phyloP scores from a whole-genome alignment of 2,113 vertebrate genomes.

The Bubo bubo region DNA sequence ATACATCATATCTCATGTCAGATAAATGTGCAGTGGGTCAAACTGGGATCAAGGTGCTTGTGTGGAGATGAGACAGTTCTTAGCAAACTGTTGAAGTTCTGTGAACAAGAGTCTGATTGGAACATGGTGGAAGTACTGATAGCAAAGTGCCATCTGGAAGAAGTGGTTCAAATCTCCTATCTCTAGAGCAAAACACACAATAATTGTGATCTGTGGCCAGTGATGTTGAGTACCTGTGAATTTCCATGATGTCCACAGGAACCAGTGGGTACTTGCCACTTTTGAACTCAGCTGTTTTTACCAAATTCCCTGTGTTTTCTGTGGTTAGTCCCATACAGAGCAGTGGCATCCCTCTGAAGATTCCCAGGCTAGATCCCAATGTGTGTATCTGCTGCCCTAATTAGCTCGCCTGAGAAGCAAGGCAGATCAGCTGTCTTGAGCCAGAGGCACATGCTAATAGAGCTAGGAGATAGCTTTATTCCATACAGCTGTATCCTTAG shows the following conservation, averaged over 20 bases:
- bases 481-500: neutral
- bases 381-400: neutral
- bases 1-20: neutral
- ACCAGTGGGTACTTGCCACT: neutral
- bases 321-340: neutral
- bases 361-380: neutral
- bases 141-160: neutral
- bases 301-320: neutral
- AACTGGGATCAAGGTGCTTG: neutral
- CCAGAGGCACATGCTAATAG: conserved; percentile 12
- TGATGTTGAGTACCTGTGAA: neutral
- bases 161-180: neutral
- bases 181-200: neutral
- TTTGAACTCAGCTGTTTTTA: neutral
- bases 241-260: neutral
- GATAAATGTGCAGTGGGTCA: neutral
- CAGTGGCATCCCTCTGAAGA: neutral
- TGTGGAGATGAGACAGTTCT: neutral
- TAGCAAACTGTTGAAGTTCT: neutral
- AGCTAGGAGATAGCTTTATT: conserved; percentile 13
- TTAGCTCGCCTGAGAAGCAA: conserved; percentile 7
- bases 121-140: neutral
- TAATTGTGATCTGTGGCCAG: neutral
- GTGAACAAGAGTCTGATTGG: neutral
- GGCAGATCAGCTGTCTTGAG: conserved; percentile 16